These are phyloP conservation scores for Bilobella aurantiaca DNA, from an alignment of 1,140 invertebrate genomes.

Conservation along the genomic window DNA sequence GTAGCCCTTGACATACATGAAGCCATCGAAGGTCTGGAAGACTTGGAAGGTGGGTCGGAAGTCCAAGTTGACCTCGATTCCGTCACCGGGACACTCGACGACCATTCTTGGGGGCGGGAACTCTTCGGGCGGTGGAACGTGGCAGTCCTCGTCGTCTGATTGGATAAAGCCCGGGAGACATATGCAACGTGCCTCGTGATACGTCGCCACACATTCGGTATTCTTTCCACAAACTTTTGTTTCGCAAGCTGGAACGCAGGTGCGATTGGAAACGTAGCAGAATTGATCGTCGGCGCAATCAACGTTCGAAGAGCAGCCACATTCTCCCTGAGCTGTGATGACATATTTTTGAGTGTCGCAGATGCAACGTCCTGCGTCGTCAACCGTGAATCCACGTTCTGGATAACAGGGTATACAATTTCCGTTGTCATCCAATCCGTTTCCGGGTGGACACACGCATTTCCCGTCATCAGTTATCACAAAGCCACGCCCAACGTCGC, in stretches of 20 bases:
- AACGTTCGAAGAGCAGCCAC: conserved; percentile 60
- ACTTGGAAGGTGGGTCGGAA: conserved; percentile 42
- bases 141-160: conserved; percentile 38
- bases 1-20: conserved; percentile 86
- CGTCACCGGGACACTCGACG: conserved; percentile 83
- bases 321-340: conserved; percentile 51
- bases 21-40: conserved; percentile 65
- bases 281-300: conserved; percentile 66
- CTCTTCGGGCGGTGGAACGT: conserved; percentile 43
- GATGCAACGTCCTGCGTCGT: conserved; percentile 58
- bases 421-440: conserved; percentile 55
- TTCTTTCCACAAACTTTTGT: conserved; percentile 59
- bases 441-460: conserved; percentile 62
- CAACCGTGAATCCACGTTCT: conserved; percentile 59
- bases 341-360: conserved; percentile 40
- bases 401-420: conserved; percentile 52
- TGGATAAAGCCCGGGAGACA: conserved; percentile 60
- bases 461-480: conserved; percentile 56
- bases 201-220: conserved; percentile 65
- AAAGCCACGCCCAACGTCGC: conserved; percentile 59
- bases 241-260: conserved; percentile 64
- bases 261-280: conserved; percentile 56
- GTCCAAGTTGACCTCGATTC: conserved; percentile 75
- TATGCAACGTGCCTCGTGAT: conserved; percentile 64
- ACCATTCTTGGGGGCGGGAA: conserved; percentile 68